Base-by-base conservation (phyloP, 2,113 vertebrate species). In the Paedocypris sp. region DNA sequence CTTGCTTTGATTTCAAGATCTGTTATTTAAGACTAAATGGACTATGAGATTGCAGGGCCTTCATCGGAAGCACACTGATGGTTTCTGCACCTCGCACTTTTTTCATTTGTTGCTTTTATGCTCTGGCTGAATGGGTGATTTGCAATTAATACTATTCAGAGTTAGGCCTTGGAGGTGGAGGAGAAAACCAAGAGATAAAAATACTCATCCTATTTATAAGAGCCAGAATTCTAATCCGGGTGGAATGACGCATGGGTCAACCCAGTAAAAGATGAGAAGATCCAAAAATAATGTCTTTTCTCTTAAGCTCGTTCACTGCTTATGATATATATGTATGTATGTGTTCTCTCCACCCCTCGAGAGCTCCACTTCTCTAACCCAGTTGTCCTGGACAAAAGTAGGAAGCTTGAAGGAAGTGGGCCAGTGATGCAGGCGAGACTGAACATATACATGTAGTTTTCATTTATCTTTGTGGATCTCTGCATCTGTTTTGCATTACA, bases 81-180 rank as follows among this genome's bases (percentile, higher is more conserved):
- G 7, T 16, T 26, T 61, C 46, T 33, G 49, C 23, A n/a, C n/a
- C n/a, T 36, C 31, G 22, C 9, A 3, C 13, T 28, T 52, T 15
- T 47, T 41, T 32, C 39, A 4, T 33, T 49, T 65, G 48, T 45
- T 56, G 57, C 61, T 62, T 68, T 69, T 71, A 60, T 66, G 66
- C 16, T 48, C 62, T 52, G 71, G 65, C 62, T 67, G 66, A 76
- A 63, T n/a, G 39, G 72, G 72, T 32, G 62, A 61, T 36, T 49
- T 47, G 67, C 76, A 79, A 80, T 80, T 72, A 78, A 79, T 78
- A 66, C 63, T 50, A 20, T 66, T 70, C 67, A 67, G 43, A 10
- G 39, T 58, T 3, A 18, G 53, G 31, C 29, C 33, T 45, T 36
- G 39, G 39, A 45, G 18, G 48, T 23, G 56, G 49, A 51, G 47